These are phyloP conservation scores for Caenorhabditis japonica DNA, from an alignment of 2,888 invertebrate genomes.

Conservation along the genomic window DNA sequence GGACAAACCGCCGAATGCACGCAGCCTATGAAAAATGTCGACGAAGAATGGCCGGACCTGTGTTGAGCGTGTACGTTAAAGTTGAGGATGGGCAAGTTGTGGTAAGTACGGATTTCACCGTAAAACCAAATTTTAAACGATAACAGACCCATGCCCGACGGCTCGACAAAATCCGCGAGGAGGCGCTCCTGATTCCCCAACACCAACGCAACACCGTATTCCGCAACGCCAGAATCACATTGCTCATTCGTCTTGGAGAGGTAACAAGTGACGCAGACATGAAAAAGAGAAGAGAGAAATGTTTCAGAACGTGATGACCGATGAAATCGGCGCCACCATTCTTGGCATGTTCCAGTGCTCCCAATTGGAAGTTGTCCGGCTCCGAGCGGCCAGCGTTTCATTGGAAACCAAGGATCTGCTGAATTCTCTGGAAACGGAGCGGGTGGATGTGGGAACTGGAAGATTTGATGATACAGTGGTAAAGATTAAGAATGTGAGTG, in stretches of 20 bases:
- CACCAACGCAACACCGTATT: conserved; percentile 7
- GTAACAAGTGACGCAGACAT: not conserved
- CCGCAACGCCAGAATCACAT: conserved; percentile 10
- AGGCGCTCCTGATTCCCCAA: not conserved
- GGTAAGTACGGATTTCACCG: conserved; percentile 8
- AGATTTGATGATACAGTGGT: conserved; percentile 3
- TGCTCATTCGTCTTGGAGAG: conserved; percentile 14
- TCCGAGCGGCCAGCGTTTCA: conserved; percentile 1
- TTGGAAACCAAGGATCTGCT: conserved; percentile 4
- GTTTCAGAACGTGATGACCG: not conserved
- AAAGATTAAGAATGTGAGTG: too few relatives aligned
- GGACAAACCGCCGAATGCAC: not conserved
- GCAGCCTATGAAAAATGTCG: not conserved
- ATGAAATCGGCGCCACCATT: not conserved
- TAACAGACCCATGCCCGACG: conserved; percentile 7
- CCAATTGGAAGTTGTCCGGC: not conserved
- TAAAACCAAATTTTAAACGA: too few relatives aligned
- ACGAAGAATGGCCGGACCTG: conserved; percentile 9
- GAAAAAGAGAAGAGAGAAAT: not conserved
- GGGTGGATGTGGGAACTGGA: not conserved
- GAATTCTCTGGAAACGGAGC: not conserved
- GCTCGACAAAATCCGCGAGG: not conserved
- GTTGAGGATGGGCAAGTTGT: conserved; percentile 12
- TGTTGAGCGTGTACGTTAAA: conserved; percentile 6
- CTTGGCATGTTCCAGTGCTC: conserved; percentile 4